Evolutionary conservation across 1,140 invertebrate genomes (phyloP), one percentile per base, ranked within the genome.

Genomic region (Drosophila watanabei): DNA sequence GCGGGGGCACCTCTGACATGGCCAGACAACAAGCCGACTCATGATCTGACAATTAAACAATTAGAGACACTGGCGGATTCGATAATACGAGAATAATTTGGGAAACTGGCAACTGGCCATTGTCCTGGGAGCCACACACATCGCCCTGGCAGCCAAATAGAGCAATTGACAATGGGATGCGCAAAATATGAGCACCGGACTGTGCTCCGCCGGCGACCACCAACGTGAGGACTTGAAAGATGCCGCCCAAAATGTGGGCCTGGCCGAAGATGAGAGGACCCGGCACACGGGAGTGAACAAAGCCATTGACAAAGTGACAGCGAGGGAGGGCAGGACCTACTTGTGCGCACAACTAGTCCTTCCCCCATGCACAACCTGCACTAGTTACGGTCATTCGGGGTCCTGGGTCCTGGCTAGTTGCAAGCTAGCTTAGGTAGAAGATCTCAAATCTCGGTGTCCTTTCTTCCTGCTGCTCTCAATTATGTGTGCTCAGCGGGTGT

Each of bases 401-500:
- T 68, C 77, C 66, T 79, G 85, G 75, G 65, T n/a, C n/a, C n/a
- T n/a, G n/a, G n/a, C n/a, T n/a, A n/a, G n/a, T n/a, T n/a, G n/a
- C n/a, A n/a, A n/a, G n/a, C n/a, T n/a, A n/a, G n/a, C n/a, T n/a
- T n/a, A 80, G 66, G 35, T 45, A 68, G 48, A 35, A 54, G 24
- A 24, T 24, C 24, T 24, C 24, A 56, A n/a, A 62, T 62, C 60
- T 58, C 18, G 52, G 37, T 43, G 54, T n/a, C 51, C 43, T 35
- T 70, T 52, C 71, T 51, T 45, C 61, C 61, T 59, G 69, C 51
- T 68, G 58, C 70, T 62, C 77, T 81, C 82, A 91, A 92, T 92
- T 92, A 92, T 91, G 82, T 92, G 85, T 92, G 85, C 91, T 78
- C 91, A 92, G 91, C 91, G 85, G 91, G 91, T 80, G 91, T 92